These are phyloP conservation scores for Epinotia nisella DNA, from an alignment of 2,888 invertebrate genomes.

Conservation along the genomic window DNA sequence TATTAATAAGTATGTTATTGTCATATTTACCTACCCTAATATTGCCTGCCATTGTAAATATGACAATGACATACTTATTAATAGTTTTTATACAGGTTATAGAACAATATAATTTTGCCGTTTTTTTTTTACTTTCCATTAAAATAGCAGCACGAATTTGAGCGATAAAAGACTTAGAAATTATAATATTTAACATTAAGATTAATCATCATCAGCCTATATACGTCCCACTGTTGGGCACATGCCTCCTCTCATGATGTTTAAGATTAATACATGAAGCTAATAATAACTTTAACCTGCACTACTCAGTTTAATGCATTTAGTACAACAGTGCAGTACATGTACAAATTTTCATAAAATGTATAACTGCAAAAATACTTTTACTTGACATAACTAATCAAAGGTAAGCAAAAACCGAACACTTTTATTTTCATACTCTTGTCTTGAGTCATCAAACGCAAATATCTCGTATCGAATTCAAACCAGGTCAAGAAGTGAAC, in stretches of 20 bases:
- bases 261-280: too few relatives aligned
- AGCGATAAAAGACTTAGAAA: too few relatives aligned
- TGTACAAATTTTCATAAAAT: too few relatives aligned
- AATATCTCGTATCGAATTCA: constrained; percentile 12
- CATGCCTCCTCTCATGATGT: too few relatives aligned
- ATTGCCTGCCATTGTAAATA: not conserved
- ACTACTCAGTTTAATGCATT: not conserved
- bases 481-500: constrained; percentile 3
- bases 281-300: not conserved
- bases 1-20: too few relatives aligned
- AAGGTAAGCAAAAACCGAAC: constrained; percentile 8
- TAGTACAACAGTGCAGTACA: not conserved
- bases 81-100: not conserved
- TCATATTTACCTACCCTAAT: too few relatives aligned
- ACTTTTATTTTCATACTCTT: constrained; percentile 29
- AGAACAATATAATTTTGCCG: not conserved
- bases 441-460: constrained; percentile 26
- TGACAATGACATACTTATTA: too few relatives aligned
- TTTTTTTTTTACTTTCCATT: not conserved
- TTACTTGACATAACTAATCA: constrained; percentile 10
- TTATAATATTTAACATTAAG: too few relatives aligned
- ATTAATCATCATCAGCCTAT: too few relatives aligned
- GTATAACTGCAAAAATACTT: not conserved
- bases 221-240: too few relatives aligned
- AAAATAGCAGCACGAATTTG: not conserved